Percentiles rank a stretch among this genome's conserved stretches.
Evolutionary conservation across 2,888 invertebrate species (phyloP).

Genomic region (Drosophila niveifrons): DNA sequence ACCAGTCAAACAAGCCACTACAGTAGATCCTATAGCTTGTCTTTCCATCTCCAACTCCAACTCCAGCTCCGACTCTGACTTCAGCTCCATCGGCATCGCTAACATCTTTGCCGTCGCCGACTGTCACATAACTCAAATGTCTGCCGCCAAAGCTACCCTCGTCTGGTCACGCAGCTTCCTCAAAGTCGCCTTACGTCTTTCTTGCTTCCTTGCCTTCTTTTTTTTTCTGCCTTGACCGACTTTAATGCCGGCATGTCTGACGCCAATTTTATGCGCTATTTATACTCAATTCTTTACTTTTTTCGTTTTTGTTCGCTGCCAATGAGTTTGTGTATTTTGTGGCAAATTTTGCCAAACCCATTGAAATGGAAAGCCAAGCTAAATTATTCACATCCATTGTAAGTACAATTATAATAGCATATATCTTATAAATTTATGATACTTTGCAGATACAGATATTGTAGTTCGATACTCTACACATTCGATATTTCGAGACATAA

Average conservation of each 20-base stretch:
- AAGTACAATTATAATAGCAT: not conserved
- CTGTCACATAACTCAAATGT: slow-evolving; percentile 81
- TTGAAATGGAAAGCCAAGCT: not conserved
- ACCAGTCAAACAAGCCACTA: slow-evolving; percentile 64
- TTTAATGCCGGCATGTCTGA: slow-evolving; percentile 80
- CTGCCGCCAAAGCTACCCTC: slow-evolving; percentile 74
- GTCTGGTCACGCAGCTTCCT: slow-evolving; percentile 74
- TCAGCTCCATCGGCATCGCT: not conserved
- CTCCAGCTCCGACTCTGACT: slow-evolving; percentile 3
- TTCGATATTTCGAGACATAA: too few relatives aligned
- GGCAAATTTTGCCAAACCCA: slow-evolving; percentile 5
- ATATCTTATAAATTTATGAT: not conserved
- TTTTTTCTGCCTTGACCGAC: slow-evolving; percentile 71
- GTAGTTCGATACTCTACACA: not conserved
- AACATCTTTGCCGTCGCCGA: slow-evolving; percentile 42
- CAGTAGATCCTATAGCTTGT: slow-evolving; percentile 44
- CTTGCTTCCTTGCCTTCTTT: slow-evolving; percentile 3
- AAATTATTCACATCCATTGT: not conserved
- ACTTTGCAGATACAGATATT: not conserved
- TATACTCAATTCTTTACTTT: slow-evolving; percentile 22
- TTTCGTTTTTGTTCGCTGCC: not conserved
- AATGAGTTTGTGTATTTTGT: slow-evolving; percentile 20
- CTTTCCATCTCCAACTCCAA: slow-evolving; percentile 27
- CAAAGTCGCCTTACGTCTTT: slow-evolving; percentile 31
- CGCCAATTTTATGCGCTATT: slow-evolving; percentile 80